Evolutionary conservation across 2,113 vertebrate genomes (phyloP).

Genomic region (Pedetes capensis): DNA sequence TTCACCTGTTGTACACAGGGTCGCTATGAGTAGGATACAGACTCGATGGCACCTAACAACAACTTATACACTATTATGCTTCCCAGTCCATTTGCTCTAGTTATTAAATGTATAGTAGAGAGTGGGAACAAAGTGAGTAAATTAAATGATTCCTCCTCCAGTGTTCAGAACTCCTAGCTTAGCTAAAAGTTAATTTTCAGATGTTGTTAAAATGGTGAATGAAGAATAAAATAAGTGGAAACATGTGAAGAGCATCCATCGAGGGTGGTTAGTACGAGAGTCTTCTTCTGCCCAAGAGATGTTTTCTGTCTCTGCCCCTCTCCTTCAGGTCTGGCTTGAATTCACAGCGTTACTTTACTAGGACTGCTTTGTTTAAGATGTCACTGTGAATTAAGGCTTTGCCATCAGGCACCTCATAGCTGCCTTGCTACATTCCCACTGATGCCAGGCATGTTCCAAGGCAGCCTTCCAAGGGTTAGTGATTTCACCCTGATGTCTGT

Average conservation of each 20-base stretch:
- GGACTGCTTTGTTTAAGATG: conserved; percentile 66
- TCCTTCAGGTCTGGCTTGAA: conserved; percentile 21
- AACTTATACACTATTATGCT: too few relatives aligned
- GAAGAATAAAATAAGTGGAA: not conserved
- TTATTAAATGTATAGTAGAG: not conserved
- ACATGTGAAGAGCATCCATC: not conserved
- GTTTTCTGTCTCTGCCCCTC: not conserved
- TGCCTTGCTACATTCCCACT: conserved; percentile 45
- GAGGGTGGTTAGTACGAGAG: not conserved
- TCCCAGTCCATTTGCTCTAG: not conserved
- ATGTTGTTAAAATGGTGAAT: not conserved
- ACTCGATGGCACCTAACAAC: too few relatives aligned
- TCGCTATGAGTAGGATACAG: too few relatives aligned
- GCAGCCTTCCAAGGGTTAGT: conserved; percentile 68
- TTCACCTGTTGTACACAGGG: too few relatives aligned
- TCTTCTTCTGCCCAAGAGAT: conserved; percentile 21
- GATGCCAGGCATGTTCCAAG: conserved; percentile 71
- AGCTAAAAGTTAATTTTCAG: conserved; percentile 27
- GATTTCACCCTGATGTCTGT: conserved; percentile 67
- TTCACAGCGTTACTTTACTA: conserved; percentile 49
- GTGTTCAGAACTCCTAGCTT: conserved; percentile 7
- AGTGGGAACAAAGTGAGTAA: not conserved
- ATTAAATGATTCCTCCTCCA: not conserved
- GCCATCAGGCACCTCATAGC: conserved; percentile 40
- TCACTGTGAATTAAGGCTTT: conserved; percentile 62